Conservation (phyloP, 1,140 invertebrate genomes). For the Helicoverpa armigera region DNA sequence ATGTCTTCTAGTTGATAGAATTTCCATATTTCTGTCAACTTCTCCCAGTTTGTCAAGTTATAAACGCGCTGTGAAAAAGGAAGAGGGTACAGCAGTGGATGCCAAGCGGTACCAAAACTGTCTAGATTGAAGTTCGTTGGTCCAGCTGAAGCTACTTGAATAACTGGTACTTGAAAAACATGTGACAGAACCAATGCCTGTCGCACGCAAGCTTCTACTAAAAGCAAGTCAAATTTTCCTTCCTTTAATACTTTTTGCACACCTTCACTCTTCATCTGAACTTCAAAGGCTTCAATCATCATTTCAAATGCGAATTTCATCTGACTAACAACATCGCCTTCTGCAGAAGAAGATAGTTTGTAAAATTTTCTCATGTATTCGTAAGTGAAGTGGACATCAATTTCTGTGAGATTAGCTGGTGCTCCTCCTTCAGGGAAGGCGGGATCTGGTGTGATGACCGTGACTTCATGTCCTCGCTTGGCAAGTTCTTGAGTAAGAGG, state of each 20-base stretch:
- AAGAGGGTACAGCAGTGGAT: not conserved
- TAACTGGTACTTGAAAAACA: conserved; percentile 22
- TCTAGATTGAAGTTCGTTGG: not conserved
- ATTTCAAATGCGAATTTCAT: not conserved
- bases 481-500: conserved; percentile 59
- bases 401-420: conserved; percentile 12
- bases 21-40: not conserved
- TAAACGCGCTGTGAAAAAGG: not conserved
- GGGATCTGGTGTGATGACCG: conserved; percentile 26
- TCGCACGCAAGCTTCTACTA: conserved; percentile 60
- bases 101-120: not conserved
- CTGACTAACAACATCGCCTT: not conserved
- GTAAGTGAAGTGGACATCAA: conserved; percentile 57
- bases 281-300: conserved; percentile 20
- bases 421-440: conserved; percentile 2
- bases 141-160: conserved; percentile 13
- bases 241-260: conserved; percentile 63
- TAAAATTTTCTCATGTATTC: conserved; percentile 51
- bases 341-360: not conserved
- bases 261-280: conserved; percentile 56
- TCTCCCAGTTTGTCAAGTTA: conserved; percentile 40
- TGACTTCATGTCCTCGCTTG: conserved; percentile 23
- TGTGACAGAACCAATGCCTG: conserved; percentile 17
- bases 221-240: conserved; percentile 68
- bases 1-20: conserved; percentile 56